These are phyloP conservation scores for Gymnothorax reevesii DNA, from an alignment of 2,797 vertebrate genomes.

Conservation along the genomic window DNA sequence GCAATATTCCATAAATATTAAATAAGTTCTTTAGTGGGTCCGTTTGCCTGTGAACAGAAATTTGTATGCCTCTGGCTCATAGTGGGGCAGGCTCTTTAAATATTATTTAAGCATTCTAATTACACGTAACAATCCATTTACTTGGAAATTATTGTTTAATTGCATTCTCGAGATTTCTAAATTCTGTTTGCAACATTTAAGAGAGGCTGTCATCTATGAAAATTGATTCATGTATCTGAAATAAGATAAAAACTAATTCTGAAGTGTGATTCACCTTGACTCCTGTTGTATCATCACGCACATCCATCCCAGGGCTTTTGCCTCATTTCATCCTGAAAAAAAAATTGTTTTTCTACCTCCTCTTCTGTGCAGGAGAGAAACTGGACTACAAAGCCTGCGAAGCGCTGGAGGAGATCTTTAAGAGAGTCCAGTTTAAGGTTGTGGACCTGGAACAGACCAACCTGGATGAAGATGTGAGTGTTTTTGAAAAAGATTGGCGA, in stretches of 20 bases:
- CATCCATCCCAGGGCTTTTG: background rate
- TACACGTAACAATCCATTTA: background rate
- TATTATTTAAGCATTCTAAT: background rate
- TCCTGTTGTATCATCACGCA: background rate
- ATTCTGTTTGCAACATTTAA: background rate
- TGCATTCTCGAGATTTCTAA: background rate
- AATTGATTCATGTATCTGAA: background rate
- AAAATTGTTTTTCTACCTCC: background rate
- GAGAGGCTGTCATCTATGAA: background rate
- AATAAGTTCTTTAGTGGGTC: background rate
- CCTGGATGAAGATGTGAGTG: constrained; percentile 92
- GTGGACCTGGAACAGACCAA: constrained; percentile 91
- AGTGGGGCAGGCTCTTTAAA: background rate
- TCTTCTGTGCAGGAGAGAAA: constrained; percentile 79
- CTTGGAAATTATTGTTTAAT: background rate
- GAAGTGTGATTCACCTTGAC: background rate
- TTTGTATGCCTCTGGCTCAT: background rate
- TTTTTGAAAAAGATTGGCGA: too few relatives aligned
- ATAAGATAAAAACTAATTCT: background rate
- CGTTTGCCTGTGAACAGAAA: background rate
- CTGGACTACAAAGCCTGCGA: constrained; percentile 90
- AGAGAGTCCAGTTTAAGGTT: constrained; percentile 90
- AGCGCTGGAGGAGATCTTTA: constrained; percentile 91
- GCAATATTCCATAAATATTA: background rate
- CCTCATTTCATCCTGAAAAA: background rate